Base-by-base conservation (phyloP, 2,797 vertebrate genomes). In the Epinephelus awoara region DNA sequence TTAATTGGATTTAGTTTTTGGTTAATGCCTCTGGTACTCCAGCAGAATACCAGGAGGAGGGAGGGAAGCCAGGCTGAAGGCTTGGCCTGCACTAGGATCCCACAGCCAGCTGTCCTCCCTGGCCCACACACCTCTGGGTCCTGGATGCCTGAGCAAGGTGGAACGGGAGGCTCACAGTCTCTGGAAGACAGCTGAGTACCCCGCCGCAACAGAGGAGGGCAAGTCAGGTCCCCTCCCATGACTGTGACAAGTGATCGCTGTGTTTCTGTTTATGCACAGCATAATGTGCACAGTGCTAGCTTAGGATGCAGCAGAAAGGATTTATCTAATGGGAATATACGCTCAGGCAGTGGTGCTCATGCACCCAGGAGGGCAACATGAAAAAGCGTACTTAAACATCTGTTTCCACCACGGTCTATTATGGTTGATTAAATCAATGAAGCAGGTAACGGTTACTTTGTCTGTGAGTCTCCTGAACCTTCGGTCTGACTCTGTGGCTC, bases 361-460 rank as follows among this genome's bases (percentile, higher is more conserved):
- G 50, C 54, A 62, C 46, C 34, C n/a, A 29, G 23, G 19, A 15
- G 18, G 21, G 8, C 51, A 55, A 52, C 17, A 42, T 67, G 10
- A 57, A 57, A 71, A 62, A 25, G n/a, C 0, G 0, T 10, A 40
- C 34, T 66, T 44, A 54, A 79, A 59, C 63, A 72, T 75, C 62
- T 73, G 71, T 65, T 65, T 69, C 40, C 47, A 44, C 7, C 64
- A 2, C 1, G 40, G 34, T 49, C 62, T 61, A 18, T 71, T 23
- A 23, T n/a, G 44, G 51, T 11, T 80, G 61, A 80, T 78, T 50
- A 42, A 25, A 13, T 23, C 13, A 23, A 49, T 52, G 40, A 51
- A 54, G 0, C 46, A 64, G 27, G 29, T 49, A 4, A 57, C 27
- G 4, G 6, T 2, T 9, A 40, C 8, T 58, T 51, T n/a, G 74